Evolutionary conservation across 2,113 vertebrate genomes (phyloP).

Genomic region (Pseudorhombus dupliciocellatus): DNA sequence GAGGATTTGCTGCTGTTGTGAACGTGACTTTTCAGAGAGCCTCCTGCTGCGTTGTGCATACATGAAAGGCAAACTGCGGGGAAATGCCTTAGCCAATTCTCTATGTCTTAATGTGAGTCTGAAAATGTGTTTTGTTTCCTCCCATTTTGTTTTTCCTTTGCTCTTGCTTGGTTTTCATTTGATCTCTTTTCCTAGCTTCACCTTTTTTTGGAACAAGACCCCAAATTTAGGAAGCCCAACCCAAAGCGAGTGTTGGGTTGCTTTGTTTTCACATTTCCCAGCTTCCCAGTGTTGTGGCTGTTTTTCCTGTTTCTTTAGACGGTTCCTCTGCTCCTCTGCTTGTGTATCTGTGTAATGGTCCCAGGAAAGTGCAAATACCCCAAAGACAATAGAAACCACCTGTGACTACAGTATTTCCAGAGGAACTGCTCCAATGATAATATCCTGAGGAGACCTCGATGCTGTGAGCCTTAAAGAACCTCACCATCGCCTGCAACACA

Average conservation of each 20-base stretch:
- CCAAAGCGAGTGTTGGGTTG: slow-evolving; percentile 5
- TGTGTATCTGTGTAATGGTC: slow-evolving; percentile 25
- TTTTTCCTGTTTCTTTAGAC: slow-evolving; percentile 64
- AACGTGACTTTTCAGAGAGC: no score
- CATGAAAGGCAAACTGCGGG: no score
- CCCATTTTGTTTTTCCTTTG: not conserved
- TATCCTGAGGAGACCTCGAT: slow-evolving; percentile 28
- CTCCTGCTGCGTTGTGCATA: no score
- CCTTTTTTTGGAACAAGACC: not conserved
- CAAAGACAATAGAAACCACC: slow-evolving; percentile 42
- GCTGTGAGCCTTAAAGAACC: not conserved
- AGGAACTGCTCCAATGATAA: slow-evolving; percentile 19
- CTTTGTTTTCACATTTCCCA: slow-evolving; percentile 49
- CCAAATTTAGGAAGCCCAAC: slow-evolving; percentile 18
- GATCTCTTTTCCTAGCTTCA: not conserved
- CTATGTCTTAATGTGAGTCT: no score
- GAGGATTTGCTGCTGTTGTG: no score
- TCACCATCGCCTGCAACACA: not conserved
- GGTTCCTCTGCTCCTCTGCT: slow-evolving; percentile 38
- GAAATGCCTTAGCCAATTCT: no score
- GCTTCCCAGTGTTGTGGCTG: slow-evolving; percentile 26
- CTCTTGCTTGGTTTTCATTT: not conserved
- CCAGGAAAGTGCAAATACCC: slow-evolving; percentile 24
- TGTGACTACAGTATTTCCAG: slow-evolving; percentile 21
- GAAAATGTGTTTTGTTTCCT: not conserved